Evolutionary conservation across 92 coral and sea anemone genomes (phyloP).

Genomic region (Epizoanthus fatuus): DNA sequence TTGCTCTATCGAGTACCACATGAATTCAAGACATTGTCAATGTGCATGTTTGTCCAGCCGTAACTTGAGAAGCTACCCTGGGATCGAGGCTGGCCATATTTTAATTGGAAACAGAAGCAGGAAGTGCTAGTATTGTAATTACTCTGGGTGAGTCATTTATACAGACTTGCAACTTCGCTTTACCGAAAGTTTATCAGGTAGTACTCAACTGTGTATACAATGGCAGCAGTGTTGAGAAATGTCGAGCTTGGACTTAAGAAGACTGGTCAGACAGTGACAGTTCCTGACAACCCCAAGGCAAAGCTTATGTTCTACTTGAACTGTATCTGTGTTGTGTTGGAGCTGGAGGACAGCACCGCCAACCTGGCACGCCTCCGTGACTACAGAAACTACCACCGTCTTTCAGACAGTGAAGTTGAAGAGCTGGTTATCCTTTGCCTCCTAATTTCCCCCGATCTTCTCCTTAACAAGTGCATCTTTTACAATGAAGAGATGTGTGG

Average conservation of each 20-base stretch:
- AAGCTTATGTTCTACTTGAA: constrained; percentile 23
- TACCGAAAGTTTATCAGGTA: too few species aligned
- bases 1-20: too few species aligned
- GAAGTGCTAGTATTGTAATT: too few species aligned
- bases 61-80: too few species aligned
- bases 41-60: too few species aligned
- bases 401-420: constrained; percentile 23
- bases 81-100: too few species aligned
- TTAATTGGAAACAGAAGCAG: too few species aligned
- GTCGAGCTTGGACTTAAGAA: constrained; percentile 22
- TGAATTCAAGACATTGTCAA: too few species aligned
- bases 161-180: too few species aligned
- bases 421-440: constrained; percentile 39
- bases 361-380: constrained; percentile 17
- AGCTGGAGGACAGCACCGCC: neutral
- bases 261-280: neutral
- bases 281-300: constrained; percentile 20
- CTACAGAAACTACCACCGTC: constrained; percentile 29
- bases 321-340: constrained; percentile 1
- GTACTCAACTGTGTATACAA: neutral
- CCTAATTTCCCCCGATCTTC: constrained; percentile 49
- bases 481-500: constrained; percentile 51
- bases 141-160: too few species aligned
- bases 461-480: constrained; percentile 43
- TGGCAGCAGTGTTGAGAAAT: constrained; percentile 34